A percentile compares a stretch with the other conserved stretches of the same genome.
phyloP scores from a whole-genome alignment of 1,140 invertebrate species.

The Bombyx mori region DNA sequence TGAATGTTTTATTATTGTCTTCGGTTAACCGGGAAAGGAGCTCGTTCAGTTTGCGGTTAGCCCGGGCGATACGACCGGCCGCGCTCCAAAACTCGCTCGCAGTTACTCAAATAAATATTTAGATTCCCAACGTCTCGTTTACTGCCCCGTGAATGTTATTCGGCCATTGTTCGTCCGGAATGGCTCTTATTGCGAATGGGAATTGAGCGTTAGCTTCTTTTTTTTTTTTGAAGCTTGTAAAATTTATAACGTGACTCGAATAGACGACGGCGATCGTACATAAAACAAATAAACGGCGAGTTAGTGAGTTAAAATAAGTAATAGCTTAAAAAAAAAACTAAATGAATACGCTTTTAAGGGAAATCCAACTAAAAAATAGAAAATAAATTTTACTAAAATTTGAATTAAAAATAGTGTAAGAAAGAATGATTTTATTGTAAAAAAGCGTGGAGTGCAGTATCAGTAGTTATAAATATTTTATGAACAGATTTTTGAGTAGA shows the following conservation, averaged over 20 bases:
- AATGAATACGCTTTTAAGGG: no score
- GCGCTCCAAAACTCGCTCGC: constrained; percentile 13
- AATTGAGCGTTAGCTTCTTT: constrained; percentile 14
- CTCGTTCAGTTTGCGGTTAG: constrained; percentile 27
- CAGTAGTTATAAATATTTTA: no score
- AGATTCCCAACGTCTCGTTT: constrained; percentile 24
- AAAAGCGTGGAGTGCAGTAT: no score
- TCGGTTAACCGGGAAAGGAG: constrained; percentile 20
- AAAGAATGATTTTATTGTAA: no score
- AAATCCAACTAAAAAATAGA: no score
- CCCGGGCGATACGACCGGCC: constrained; percentile 17
- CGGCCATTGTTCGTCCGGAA: constrained; percentile 25
- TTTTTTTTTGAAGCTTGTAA: constrained; percentile 24
- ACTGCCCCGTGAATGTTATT: constrained; percentile 24
- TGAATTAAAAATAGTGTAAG: no score
- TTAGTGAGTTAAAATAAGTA: neutral
- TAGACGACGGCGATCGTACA: neutral
- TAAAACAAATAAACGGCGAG: neutral
- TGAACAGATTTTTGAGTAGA: no score
- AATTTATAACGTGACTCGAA: constrained; percentile 22
- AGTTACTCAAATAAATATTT: constrained; percentile 38
- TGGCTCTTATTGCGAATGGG: constrained; percentile 20
- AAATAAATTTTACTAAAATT: no score
- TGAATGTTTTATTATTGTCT: constrained; percentile 28
- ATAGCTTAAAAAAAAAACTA: no score